These are phyloP conservation scores for Entosphenus tridentatus DNA, from an alignment of 2,113 vertebrate species.

Conservation along the genomic window DNA sequence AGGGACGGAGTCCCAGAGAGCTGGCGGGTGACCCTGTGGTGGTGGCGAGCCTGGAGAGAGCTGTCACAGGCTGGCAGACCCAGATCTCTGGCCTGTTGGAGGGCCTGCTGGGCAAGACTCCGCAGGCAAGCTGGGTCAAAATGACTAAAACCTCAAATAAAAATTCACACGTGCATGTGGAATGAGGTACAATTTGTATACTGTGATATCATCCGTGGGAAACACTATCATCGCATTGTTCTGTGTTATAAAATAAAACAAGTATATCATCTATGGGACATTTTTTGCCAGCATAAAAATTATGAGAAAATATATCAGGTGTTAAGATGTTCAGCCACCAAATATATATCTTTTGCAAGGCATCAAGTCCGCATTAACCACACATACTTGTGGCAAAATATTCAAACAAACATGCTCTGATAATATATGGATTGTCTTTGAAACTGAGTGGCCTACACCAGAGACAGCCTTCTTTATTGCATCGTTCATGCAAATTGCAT, in stretches of 20 bases:
- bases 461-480: not conserved
- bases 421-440: too few species aligned
- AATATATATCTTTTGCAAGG: too few species aligned
- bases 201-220: conserved; percentile 7
- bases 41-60: conserved; percentile 36
- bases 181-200: not conserved
- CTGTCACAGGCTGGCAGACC: conserved; percentile 43
- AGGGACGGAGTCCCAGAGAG: conserved; percentile 22
- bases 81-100: conserved; percentile 40
- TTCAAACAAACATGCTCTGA: too few species aligned
- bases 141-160: not conserved
- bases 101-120: conserved; percentile 35
- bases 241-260: not conserved
- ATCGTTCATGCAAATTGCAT: not conserved
- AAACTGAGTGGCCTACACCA: too few species aligned
- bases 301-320: too few species aligned
- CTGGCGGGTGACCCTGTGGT: conserved; percentile 22
- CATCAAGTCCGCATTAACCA: too few species aligned
- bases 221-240: conserved; percentile 7
- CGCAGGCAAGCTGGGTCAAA: conserved; percentile 26
- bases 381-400: too few species aligned
- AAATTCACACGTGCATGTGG: not conserved
- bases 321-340: too few species aligned
- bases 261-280: too few species aligned
- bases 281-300: too few species aligned